Evolutionary conservation across 92 coral and sea anemone genomes (phyloP).

Genomic region (Phenganax subtilis): DNA sequence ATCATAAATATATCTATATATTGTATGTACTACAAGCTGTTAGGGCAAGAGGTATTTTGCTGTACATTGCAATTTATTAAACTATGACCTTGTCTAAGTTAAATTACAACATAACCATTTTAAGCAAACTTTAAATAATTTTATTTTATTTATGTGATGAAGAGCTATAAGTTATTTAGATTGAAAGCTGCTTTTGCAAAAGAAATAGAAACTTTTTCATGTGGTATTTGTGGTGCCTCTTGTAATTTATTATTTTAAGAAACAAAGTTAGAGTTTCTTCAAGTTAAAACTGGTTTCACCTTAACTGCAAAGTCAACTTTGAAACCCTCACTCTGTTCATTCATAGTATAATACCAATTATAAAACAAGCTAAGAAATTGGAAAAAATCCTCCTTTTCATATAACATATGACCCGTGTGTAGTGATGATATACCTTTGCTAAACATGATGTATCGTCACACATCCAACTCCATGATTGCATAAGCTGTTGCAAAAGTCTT

Average conservation of each 20-base stretch:
- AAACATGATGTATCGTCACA: conserved; percentile 45
- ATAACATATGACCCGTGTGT: conserved; percentile 47
- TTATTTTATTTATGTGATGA: no score
- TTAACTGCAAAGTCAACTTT: conserved; percentile 45
- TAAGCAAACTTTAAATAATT: no score
- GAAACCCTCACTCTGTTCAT: conserved; percentile 54
- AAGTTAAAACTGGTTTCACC: conserved; percentile 39
- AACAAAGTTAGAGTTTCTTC: conserved; percentile 23
- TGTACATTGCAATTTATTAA: no score
- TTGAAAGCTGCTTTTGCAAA: conserved; percentile 40
- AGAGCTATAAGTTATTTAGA: background rate
- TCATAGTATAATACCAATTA: conserved; percentile 47
- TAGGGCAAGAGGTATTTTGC: no score
- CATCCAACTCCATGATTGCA: conserved; percentile 44
- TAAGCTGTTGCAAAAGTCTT: conserved; percentile 30
- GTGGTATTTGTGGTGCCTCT: conserved; percentile 42
- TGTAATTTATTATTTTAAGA: conserved; percentile 6
- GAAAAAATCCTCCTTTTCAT: conserved; percentile 30
- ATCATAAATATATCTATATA: background rate
- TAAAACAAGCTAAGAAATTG: conserved; percentile 33
- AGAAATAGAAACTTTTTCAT: conserved; percentile 41
- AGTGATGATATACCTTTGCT: conserved; percentile 36
- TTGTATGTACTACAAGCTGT: background rate
- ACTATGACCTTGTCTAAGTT: no score
- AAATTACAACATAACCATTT: no score